Conservation (phyloP, 2,797 vertebrate genomes). For the Lepilemur septentrionalis region DNA sequence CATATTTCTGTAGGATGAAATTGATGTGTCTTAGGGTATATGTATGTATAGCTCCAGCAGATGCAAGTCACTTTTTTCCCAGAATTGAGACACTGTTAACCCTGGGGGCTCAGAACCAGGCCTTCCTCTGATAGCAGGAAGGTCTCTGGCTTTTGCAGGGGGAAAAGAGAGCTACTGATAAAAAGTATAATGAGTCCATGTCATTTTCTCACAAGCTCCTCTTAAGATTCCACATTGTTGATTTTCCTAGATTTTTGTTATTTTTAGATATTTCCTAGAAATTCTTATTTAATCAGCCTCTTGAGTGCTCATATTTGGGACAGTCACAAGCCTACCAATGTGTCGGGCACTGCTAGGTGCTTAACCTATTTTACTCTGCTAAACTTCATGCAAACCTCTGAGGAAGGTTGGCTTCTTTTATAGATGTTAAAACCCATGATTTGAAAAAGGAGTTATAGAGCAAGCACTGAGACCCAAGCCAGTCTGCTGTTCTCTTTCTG, state of each 20-base stretch:
- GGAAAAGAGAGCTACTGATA: not conserved
- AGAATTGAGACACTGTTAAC: not conserved
- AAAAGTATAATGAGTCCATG: not conserved
- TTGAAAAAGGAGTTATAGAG: not conserved
- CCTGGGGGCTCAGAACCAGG: accelerated
- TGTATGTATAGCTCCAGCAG: not conserved
- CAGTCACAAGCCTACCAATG: not conserved
- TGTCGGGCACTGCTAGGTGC: not conserved
- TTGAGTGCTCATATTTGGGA: not conserved
- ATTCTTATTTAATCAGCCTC: not conserved
- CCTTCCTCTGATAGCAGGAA: not conserved
- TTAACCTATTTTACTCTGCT: not conserved
- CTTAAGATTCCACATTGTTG: not conserved
- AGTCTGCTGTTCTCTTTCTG: not conserved
- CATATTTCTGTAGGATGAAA: not conserved
- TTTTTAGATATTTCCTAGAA: not conserved
- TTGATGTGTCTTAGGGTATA: not conserved
- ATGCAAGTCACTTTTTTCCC: not conserved
- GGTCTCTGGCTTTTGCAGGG: not conserved
- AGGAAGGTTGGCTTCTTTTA: not conserved
- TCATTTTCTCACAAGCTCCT: not conserved
- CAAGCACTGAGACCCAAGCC: not conserved
- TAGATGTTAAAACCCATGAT: not conserved
- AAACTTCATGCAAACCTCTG: not conserved
- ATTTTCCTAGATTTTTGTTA: constrained; percentile 1